Conservation (phyloP, 2,888 invertebrate species). For the Troides helena region DNA sequence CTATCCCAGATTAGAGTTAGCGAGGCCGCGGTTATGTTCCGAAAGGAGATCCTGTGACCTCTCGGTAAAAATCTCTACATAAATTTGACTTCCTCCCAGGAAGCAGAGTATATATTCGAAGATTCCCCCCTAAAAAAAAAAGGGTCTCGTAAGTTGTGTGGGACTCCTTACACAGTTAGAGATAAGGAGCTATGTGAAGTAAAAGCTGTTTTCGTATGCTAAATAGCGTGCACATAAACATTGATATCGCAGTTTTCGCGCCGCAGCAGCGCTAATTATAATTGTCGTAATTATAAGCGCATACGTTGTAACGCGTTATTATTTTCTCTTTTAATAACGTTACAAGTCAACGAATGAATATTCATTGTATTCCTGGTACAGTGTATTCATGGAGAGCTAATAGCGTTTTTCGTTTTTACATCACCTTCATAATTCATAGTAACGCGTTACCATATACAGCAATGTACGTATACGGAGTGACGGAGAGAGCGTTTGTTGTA, state of each 20-base stretch:
- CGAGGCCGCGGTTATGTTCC: no score
- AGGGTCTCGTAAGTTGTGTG: no score
- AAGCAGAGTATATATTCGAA: no score
- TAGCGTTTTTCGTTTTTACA: conserved; percentile 34
- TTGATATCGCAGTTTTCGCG: conserved; percentile 35
- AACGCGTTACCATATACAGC: conserved; percentile 26
- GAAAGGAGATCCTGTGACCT: no score
- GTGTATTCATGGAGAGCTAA: conserved; percentile 39
- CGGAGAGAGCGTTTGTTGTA: neutral
- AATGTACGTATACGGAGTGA: conserved; percentile 14
- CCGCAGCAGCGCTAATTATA: conserved; percentile 50
- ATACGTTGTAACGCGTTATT: conserved; percentile 27
- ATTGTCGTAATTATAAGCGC: conserved; percentile 49
- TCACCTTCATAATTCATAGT: conserved; percentile 30
- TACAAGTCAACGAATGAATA: conserved; percentile 34
- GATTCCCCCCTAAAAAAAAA: no score
- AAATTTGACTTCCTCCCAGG: no score
- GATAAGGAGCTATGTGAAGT: conserved; percentile 8
- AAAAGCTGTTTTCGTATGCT: conserved; percentile 12
- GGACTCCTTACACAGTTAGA: neutral
- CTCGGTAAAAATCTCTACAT: no score
- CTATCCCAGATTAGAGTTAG: no score
- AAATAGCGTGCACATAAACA: conserved; percentile 15
- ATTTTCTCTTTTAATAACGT: conserved; percentile 36
- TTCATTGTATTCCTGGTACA: conserved; percentile 41